Evolutionary conservation across 2,113 vertebrate genomes (phyloP).

Genomic region (Chloebia gouldiae): DNA sequence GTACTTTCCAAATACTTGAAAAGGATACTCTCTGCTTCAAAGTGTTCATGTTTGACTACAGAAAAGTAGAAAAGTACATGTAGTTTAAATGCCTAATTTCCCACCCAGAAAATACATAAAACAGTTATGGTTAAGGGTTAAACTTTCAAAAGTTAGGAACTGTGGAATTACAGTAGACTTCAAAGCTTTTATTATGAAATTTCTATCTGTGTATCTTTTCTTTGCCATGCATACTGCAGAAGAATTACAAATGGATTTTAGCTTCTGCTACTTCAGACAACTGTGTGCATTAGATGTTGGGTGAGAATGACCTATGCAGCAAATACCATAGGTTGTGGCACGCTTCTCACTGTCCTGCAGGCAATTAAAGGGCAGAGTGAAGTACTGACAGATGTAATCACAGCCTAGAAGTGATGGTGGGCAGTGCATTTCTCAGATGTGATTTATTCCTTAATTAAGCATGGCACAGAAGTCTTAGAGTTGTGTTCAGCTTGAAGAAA

Average conservation of each 20-base stretch:
- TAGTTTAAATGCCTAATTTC: not conserved
- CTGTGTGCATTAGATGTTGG: not conserved
- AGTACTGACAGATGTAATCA: not conserved
- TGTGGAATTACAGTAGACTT: not conserved
- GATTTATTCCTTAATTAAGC: not conserved
- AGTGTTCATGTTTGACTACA: not conserved
- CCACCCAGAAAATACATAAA: not conserved
- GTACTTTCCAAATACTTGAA: conserved; percentile 35
- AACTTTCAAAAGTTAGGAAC: not conserved
- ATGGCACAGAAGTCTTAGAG: not conserved
- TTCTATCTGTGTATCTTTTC: not conserved
- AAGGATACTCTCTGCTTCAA: conserved; percentile 10
- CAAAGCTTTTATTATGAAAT: not conserved
- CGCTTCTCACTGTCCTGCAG: not conserved
- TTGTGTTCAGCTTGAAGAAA: not conserved
- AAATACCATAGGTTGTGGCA: fast-evolving
- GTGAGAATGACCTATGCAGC: not conserved
- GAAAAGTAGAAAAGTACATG: not conserved
- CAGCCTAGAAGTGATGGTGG: not conserved
- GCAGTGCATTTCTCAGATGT: not conserved
- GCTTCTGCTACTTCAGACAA: not conserved
- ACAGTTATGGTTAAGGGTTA: not conserved
- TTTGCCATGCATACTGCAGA: fast-evolving
- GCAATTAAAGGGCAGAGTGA: not conserved
- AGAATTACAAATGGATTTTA: not conserved